phyloP scores from a whole-genome alignment of 2,888 invertebrate species.

The Pollenia amentaria region DNA sequence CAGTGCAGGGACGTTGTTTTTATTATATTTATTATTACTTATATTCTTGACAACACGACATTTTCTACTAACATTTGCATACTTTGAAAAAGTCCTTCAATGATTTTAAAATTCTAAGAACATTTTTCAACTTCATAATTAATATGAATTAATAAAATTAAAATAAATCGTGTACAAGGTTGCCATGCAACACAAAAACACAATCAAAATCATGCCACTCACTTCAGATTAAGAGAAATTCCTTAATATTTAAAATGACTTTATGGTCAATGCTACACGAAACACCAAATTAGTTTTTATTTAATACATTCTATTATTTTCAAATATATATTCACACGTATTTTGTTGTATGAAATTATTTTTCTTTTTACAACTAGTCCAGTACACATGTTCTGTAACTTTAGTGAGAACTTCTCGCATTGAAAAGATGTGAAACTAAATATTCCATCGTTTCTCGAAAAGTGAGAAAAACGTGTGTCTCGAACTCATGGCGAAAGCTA shows the following conservation, averaged over 20 bases:
- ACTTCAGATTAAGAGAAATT: not conserved
- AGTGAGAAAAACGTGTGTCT: no score
- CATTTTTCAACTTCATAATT: not conserved
- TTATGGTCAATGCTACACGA: slow-evolving; percentile 10
- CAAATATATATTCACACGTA: not conserved
- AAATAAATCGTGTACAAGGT: slow-evolving; percentile 28
- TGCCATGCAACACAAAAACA: not conserved
- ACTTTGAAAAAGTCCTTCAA: not conserved
- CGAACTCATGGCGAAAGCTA: no score
- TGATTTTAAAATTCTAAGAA: not conserved
- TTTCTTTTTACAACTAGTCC: not conserved
- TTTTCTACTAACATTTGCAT: not conserved
- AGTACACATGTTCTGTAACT: no score
- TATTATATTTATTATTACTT: not conserved
- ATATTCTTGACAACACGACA: no score
- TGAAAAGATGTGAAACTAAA: no score
- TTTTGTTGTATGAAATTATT: not conserved
- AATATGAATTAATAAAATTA: not conserved
- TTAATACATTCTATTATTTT: not conserved
- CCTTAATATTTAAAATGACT: not conserved
- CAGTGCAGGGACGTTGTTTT: not conserved
- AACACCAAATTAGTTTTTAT: not conserved
- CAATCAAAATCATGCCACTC: not conserved
- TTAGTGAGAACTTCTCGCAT: no score
- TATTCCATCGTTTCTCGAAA: no score